Evolutionary conservation across 1,140 invertebrate genomes (phyloP).

Genomic region (Pararge aegeria): DNA sequence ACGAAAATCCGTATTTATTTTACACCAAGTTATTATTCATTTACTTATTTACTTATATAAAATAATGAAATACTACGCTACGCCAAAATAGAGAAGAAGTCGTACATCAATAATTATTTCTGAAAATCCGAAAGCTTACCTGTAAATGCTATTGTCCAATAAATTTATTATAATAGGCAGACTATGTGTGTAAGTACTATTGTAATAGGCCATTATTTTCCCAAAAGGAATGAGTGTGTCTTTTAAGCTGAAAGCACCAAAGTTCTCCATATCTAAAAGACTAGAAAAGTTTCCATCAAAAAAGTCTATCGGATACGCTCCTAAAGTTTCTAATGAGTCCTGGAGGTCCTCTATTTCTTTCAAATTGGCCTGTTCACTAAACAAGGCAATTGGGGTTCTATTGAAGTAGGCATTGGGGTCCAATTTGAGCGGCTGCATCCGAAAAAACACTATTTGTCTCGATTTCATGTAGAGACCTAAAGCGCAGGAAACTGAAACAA

Average conservation of each 20-base stretch:
- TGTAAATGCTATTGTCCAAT: slow-evolving; percentile 86
- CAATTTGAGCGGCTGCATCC: slow-evolving; percentile 82
- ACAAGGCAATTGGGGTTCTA: slow-evolving; percentile 73
- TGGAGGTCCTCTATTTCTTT: slow-evolving; percentile 62
- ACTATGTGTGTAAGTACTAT: slow-evolving; percentile 89
- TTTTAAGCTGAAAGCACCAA: slow-evolving; percentile 84
- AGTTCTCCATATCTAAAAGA: slow-evolving; percentile 81
- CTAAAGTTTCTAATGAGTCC: slow-evolving; percentile 62
- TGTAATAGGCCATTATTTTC: slow-evolving; percentile 84
- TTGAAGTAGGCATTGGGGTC: slow-evolving; percentile 78
- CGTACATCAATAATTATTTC: too few species aligned
- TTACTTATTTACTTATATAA: too few species aligned
- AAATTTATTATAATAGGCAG: slow-evolving; percentile 88
- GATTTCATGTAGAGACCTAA: slow-evolving; percentile 85
- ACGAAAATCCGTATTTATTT: too few species aligned
- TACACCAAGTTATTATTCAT: too few species aligned
- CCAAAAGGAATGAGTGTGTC: slow-evolving; percentile 76
- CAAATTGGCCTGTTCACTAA: slow-evolving; percentile 64
- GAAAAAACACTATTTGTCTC: slow-evolving; percentile 82
- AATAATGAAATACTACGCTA: too few species aligned
- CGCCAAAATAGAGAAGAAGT: too few species aligned
- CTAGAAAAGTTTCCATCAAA: slow-evolving; percentile 84
- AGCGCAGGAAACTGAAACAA: slow-evolving; percentile 80
- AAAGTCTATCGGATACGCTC: slow-evolving; percentile 73
- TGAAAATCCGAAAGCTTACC: slow-evolving; percentile 63